Percentiles rank a stretch among this genome's conserved stretches.
Evolutionary conservation across 2,797 vertebrate genomes (phyloP).

Genomic region (Smutsia temminckii): DNA sequence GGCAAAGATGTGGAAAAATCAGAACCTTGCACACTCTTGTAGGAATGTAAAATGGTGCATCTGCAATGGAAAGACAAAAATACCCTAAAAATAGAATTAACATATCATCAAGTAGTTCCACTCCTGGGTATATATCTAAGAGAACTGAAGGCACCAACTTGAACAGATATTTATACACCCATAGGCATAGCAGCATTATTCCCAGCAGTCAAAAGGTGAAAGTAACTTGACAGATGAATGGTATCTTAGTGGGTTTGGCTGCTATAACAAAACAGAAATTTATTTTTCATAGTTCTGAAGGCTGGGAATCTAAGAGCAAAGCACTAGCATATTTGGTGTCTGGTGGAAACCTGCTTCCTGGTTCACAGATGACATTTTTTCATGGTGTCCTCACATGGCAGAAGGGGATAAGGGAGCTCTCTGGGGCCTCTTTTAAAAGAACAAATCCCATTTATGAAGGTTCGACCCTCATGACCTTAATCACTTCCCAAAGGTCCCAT

Average conservation of each 20-base stretch:
- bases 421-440: not conserved
- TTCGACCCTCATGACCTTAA: not conserved
- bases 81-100: not conserved
- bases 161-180: not conserved
- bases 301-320: not conserved
- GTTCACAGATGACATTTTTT: not conserved
- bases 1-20: not conserved
- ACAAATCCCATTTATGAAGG: not conserved
- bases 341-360: not conserved
- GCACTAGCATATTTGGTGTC: not conserved
- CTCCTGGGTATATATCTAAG: not conserved
- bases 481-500: not conserved
- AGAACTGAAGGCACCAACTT: not conserved
- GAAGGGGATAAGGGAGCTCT: not conserved
- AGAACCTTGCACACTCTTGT: not conserved
- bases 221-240: not conserved
- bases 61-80: not conserved
- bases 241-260: not conserved
- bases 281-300: not conserved
- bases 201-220: not conserved
- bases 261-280: not conserved
- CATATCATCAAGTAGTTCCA: not conserved
- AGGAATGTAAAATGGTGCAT: not conserved
- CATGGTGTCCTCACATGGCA: not conserved
- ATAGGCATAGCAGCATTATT: not conserved